Evolutionary conservation across 2,888 invertebrate species (phyloP).

Genomic region (Rapana venosa): DNA sequence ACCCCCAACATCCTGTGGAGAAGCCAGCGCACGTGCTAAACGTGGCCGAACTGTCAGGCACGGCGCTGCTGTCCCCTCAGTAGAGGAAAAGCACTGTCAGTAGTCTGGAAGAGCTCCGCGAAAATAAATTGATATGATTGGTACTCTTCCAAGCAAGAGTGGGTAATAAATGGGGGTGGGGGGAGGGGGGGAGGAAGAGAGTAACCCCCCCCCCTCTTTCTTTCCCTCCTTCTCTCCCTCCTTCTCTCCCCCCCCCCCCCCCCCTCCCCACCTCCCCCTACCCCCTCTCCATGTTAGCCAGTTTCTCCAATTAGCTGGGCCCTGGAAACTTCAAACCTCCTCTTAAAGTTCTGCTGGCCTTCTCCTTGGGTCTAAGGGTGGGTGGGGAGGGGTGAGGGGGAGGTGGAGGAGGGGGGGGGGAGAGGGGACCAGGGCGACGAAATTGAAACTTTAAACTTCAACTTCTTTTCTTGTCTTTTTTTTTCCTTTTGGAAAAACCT

Average conservation of each 20-base stretch:
- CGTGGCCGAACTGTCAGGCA: conserved; percentile 2
- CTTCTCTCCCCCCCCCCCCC: not conserved
- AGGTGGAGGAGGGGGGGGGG: not conserved
- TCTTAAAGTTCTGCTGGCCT: not conserved
- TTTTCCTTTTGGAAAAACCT: not conserved
- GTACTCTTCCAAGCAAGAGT: not conserved
- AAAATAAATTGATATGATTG: conserved; percentile 8
- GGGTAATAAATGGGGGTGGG: no score
- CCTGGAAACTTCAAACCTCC: not conserved
- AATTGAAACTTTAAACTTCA: not conserved
- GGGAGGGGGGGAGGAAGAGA: no score
- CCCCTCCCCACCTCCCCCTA: not conserved
- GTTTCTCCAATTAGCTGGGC: not conserved
- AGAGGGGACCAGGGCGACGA: not conserved
- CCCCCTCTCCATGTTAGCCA: no score
- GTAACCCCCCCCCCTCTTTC: not conserved
- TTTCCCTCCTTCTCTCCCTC: not conserved
- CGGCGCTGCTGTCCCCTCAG: not conserved
- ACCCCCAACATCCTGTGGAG: not conserved
- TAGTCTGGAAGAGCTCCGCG: not conserved
- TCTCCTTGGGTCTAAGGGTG: not conserved
- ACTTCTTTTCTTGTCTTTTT: not conserved
- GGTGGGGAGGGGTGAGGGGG: not conserved
- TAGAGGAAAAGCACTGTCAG: not conserved
- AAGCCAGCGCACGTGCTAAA: not conserved